Base-by-base conservation (phyloP, 1,140 invertebrate species). In the Hylyphantes graminicola region DNA sequence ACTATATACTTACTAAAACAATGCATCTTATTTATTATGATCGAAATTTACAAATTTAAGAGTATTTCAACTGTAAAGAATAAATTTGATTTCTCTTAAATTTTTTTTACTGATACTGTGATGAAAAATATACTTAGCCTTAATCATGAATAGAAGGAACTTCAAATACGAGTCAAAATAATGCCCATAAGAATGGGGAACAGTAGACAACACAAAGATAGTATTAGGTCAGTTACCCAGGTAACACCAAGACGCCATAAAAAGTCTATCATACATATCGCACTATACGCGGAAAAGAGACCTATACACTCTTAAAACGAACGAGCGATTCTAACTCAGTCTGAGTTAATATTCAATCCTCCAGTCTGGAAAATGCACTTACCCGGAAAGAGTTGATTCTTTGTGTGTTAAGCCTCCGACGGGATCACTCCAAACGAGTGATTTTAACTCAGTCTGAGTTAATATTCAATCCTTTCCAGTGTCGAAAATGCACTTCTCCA, bases 121-220 rank as follows among this genome's bases (percentile, higher is more conserved):
- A 19, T 12, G 21, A 61, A 80, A 80, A 78, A 78, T 64, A 70
- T 80, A 80, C 77, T 80, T 80, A 80, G 77, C 77, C 65, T 79
- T 79, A 67, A 79, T 53, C 76, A 35, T 21, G 65, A 19, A 78
- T 11, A 80, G 48, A 70, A 80, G 77, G 77, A 80, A 80, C 77
- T 80, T 80, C 53, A 55, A 35, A 61, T 70, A 54, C 55, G 77
- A 50, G 65, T 80, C 68, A 80, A 80, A 80, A 80, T 80, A 80
- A 80, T 80, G 77, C 77, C 77, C 77, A 48, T 80, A 61, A 59
- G 59, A 70, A 80, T 59, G 51, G 15, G 57, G 19, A 15, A 48
- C 12, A 21, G 63, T 48, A 76, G 3, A 59, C 55, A 13, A 79
- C 17, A 79, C 12, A 67, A 48, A 17, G 17, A 35, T 35, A 35